Conservation (phyloP, 1,140 invertebrate species). For the Drosophila sucinea region DNA sequence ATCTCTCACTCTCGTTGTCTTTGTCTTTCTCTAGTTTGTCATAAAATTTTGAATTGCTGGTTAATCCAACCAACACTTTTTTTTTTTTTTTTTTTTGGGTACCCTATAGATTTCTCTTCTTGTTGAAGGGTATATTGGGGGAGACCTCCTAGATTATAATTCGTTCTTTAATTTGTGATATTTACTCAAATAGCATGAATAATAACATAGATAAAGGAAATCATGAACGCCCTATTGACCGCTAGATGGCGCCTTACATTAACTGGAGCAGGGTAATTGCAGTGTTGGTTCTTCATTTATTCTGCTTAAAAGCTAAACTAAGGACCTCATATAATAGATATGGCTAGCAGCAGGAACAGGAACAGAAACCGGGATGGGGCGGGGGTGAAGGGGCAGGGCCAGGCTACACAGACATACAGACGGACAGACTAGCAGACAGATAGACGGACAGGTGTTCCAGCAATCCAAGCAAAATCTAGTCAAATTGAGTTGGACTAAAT, state of each 20-base stretch:
- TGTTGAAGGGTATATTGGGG: not conserved
- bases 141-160: too few relatives aligned
- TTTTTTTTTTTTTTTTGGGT: not conserved
- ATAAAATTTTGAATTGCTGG: conserved; percentile 44
- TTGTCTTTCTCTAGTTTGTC: conserved; percentile 26
- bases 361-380: not conserved
- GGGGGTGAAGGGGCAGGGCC: too few relatives aligned
- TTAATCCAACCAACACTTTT: conserved; percentile 21
- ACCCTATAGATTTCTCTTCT: not conserved
- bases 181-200: too few relatives aligned
- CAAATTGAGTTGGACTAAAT: conserved; percentile 51
- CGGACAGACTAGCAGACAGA: not conserved
- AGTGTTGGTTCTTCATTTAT: not conserved
- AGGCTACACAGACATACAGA: too few relatives aligned
- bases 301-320: conserved; percentile 54
- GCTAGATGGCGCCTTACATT: not conserved
- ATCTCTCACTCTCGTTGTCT: too few relatives aligned
- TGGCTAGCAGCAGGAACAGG: conserved; percentile 25
- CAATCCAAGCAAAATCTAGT: conserved; percentile 34
- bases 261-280: not conserved
- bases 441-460: conserved; percentile 15
- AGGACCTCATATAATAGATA: conserved; percentile 48
- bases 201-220: too few relatives aligned
- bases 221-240: not conserved
- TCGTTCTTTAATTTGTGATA: too few relatives aligned